phyloP scores from a whole-genome alignment of 2,888 invertebrate species.

The Eupsilia transversa region DNA sequence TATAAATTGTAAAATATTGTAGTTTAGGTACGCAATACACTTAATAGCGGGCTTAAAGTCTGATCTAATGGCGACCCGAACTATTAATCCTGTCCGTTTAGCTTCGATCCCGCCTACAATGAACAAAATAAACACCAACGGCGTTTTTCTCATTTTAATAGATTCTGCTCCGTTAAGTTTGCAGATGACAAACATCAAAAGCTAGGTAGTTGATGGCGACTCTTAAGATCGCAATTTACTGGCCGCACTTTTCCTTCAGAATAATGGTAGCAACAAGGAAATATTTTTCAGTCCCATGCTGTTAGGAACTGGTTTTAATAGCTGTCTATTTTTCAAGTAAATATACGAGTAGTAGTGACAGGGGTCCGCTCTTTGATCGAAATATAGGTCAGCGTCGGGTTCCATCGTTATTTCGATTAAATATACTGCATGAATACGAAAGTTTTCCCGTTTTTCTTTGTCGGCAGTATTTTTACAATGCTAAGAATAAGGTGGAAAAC shows the following conservation, averaged over 20 bases:
- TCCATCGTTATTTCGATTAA: conserved; percentile 62
- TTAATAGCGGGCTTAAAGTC: conserved; percentile 51
- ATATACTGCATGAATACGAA: conserved; percentile 45
- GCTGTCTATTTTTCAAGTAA: conserved; percentile 62
- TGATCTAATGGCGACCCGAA: conserved; percentile 40
- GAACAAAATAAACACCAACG: conserved; percentile 28
- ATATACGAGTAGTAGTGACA: conserved; percentile 59
- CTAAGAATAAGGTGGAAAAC: neutral
- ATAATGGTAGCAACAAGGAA: conserved; percentile 59
- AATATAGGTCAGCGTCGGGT: conserved; percentile 65
- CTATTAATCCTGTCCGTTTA: conserved; percentile 36
- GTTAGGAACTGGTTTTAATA: conserved; percentile 62
- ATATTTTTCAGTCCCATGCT: conserved; percentile 55
- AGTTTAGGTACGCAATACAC: conserved; percentile 32
- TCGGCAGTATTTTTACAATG: conserved; percentile 1
- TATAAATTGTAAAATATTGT: conserved; percentile 36
- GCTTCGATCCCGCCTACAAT: conserved; percentile 34
- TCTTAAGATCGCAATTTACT: conserved; percentile 64
- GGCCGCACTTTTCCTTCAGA: conserved; percentile 54
- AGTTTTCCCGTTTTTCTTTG: conserved; percentile 30
- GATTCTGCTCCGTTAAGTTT: conserved; percentile 52
- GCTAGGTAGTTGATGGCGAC: conserved; percentile 52
- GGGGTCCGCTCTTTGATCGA: conserved; percentile 61
- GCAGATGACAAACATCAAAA: conserved; percentile 56
- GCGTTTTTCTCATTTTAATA: conserved; percentile 44